Percentiles rank a stretch among this genome's conserved stretches.
These are phyloP conservation scores for Enteromius thamalakanensis DNA, from an alignment of 2,797 vertebrate genomes.

Conservation along the genomic window DNA sequence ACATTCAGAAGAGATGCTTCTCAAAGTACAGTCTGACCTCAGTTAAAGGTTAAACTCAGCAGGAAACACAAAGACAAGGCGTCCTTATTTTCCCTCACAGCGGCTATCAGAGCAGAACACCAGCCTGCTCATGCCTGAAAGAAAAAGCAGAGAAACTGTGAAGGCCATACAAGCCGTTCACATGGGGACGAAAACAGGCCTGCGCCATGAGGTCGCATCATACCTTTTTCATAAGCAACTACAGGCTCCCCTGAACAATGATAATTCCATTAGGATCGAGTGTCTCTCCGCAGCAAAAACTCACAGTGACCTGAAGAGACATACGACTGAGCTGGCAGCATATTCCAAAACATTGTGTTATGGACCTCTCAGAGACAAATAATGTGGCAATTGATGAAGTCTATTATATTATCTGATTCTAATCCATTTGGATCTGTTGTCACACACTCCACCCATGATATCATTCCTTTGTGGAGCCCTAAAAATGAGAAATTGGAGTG, in stretches of 20 bases:
- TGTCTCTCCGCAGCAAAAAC: conserved; percentile 51
- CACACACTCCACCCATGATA: conserved; percentile 19
- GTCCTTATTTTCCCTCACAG: conserved; percentile 31
- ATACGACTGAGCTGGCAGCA: conserved; percentile 13
- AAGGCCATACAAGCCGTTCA: conserved; percentile 21
- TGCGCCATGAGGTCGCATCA: conserved; percentile 48
- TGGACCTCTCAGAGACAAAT: not conserved
- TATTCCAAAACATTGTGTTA: conserved; percentile 16
- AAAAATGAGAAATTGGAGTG: not conserved
- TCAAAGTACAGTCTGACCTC: conserved; percentile 51
- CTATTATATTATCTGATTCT: conserved; percentile 22
- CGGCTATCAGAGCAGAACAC: conserved; percentile 29
- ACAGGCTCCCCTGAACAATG: conserved; percentile 36
- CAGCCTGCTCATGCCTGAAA: conserved; percentile 37
- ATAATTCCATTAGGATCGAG: conserved; percentile 54
- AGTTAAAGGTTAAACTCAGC: conserved; percentile 56
- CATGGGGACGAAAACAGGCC: conserved; percentile 25
- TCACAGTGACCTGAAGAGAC: conserved; percentile 30
- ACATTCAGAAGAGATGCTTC: conserved; percentile 35
- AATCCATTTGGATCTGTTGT: conserved; percentile 11
- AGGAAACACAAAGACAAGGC: conserved; percentile 42
- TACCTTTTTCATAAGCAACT: conserved; percentile 57
- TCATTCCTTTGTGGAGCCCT: not conserved
- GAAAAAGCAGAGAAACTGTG: conserved; percentile 27
- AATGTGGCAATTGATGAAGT: not conserved